Base-by-base conservation (phyloP, 1,140 invertebrate species). In the Bombus polaris region DNA sequence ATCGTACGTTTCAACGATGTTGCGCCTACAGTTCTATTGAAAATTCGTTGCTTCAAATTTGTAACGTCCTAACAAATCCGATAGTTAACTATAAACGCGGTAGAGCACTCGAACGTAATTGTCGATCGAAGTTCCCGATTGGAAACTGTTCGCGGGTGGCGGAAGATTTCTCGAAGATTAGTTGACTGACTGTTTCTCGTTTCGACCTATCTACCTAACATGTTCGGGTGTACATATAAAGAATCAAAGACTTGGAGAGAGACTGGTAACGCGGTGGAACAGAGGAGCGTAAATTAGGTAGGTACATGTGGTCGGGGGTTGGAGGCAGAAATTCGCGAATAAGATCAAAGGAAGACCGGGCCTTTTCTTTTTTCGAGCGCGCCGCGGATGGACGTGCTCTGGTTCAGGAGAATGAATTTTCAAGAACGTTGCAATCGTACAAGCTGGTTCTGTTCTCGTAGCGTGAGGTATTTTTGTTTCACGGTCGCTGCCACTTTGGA, bases 221-320 rank as follows among this genome's bases (percentile, higher is more conserved):
- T 77, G 57, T 42, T 25, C n/a, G 42, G 22, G 53, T 32, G 65
- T 9, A 59, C 39, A n/a, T 18, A n/a, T 6, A 35, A 72, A 37
- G 47, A 77, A 42, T 78, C 47, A 13, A 25, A 71, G 9, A 1
- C 39, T 47, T 25, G 13, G 68, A 53, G 22, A 28, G 35, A 28
- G n/a, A 12, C 4, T 22, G 47, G 47, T 53, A 57, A 35, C 37
- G 25, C 39, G 37, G 35, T 53, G 76, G 37, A 25, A 10, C 53
- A 18, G 39, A 39, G 47, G 18, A 47, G 42, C 39, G 42, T 13
- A 42, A 71, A 84, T 84, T 71, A 79, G 83, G 83, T 85, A 85
- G 0, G 82, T 85, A 71, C 37, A 28, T n/a, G 65, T 32, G 9
- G 42, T 3, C n/a, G 25, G 5, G 1, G 18, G 22, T 39, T 47